A percentile compares a stretch with the other conserved stretches of the same genome.
These are phyloP conservation scores for Schlechtendalia chinensis DNA, from an alignment of 1,140 invertebrate genomes.

Conservation along the genomic window DNA sequence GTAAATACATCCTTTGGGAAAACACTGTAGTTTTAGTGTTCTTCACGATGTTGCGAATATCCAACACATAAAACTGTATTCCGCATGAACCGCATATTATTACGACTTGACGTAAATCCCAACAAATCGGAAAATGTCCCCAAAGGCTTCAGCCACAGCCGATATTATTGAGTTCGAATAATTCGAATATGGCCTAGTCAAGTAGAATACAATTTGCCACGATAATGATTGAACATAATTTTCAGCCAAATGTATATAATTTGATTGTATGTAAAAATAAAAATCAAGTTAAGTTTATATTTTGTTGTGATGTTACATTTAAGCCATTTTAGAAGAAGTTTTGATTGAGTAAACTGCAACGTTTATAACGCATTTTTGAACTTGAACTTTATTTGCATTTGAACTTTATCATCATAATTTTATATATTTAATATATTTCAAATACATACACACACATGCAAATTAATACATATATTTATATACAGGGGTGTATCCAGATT, in stretches of 20 bases:
- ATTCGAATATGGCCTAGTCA: neutral
- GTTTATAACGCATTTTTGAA: too few relatives aligned
- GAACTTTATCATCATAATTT: too few relatives aligned
- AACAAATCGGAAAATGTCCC: constrained; percentile 35
- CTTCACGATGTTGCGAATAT: neutral
- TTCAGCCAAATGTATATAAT: neutral
- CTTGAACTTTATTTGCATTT: too few relatives aligned
- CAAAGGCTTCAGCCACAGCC: neutral
- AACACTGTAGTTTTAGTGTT: constrained; percentile 33
- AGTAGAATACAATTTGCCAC: neutral
- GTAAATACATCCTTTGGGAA: constrained; percentile 5
- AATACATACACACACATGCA: too few relatives aligned
- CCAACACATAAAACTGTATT: constrained; percentile 14
- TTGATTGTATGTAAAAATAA: too few relatives aligned
- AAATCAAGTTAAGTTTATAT: too few relatives aligned
- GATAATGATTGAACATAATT: neutral
- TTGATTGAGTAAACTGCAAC: too few relatives aligned
- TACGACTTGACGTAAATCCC: constrained; percentile 32
- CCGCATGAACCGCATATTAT: constrained; percentile 3
- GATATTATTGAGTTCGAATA: constrained; percentile 11
- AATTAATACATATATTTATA: too few relatives aligned
- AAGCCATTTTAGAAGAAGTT: too few relatives aligned
- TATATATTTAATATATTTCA: too few relatives aligned
- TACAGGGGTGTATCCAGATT: too few relatives aligned
- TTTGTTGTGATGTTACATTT: too few relatives aligned